Conservation (phyloP, 2,797 vertebrate genomes). For the Scleropages formosus region DNA sequence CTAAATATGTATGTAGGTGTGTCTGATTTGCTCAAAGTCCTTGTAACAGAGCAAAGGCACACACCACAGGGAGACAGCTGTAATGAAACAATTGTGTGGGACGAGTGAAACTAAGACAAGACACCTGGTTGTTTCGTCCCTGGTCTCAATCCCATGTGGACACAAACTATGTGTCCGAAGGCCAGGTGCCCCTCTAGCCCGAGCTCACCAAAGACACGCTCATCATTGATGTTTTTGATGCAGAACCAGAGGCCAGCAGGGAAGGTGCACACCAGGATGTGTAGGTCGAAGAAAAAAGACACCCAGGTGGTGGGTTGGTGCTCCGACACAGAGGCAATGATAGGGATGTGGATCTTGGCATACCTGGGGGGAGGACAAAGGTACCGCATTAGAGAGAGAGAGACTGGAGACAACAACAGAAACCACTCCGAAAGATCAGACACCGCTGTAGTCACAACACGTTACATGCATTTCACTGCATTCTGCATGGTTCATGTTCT, state of each 20-base stretch:
- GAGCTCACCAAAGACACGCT: conserved; percentile 87
- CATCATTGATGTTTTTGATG: conserved; percentile 97
- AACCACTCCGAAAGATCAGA: no score
- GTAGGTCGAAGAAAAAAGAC: conserved; percentile 99
- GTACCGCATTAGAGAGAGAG: conserved; percentile 19
- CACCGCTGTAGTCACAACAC: not conserved
- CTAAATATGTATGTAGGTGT: no score
- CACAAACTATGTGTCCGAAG: no score
- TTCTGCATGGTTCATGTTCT: not conserved
- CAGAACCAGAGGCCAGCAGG: conserved; percentile 99
- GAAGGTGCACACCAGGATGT: conserved; percentile 98
- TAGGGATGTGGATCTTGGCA: conserved; percentile 99
- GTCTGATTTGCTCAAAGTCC: no score
- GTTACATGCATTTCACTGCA: not conserved
- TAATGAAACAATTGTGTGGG: no score
- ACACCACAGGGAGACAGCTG: no score
- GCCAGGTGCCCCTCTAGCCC: not conserved
- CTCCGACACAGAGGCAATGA: conserved; percentile 97
- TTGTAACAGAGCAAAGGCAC: no score
- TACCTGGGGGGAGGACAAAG: conserved; percentile 70
- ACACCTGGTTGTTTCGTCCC: not conserved
- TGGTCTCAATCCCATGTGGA: not conserved
- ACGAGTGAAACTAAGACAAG: no score
- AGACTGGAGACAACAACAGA: no score
- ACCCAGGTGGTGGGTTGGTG: conserved; percentile 99